phyloP scores from a whole-genome alignment of 2,888 invertebrate genomes.

The Volucella inanis region DNA sequence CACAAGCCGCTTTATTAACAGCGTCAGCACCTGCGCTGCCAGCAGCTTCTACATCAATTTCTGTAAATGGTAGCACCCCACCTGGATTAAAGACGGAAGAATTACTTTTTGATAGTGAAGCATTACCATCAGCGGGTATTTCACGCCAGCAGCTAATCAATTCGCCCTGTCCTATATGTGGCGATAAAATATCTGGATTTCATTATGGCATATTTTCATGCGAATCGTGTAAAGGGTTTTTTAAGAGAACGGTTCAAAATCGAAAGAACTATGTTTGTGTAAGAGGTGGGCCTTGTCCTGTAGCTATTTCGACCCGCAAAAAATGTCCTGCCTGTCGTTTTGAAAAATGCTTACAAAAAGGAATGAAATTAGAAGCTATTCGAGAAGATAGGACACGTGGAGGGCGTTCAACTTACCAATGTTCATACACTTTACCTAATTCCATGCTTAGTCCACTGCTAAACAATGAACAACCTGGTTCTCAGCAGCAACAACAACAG shows the following conservation, averaged over 20 bases:
- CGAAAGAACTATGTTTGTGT: conserved; percentile 97
- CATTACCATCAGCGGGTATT: conserved; percentile 88
- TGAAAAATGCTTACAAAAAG: conserved; percentile 96
- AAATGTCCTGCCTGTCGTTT: conserved; percentile 99
- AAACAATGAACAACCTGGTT: conserved; percentile 83
- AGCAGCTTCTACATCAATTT: conserved; percentile 68
- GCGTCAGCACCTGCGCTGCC: conserved; percentile 70
- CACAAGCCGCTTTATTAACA: conserved; percentile 79
- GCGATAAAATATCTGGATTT: conserved; percentile 97
- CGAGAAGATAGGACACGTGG: conserved; percentile 97
- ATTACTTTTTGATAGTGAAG: conserved; percentile 78
- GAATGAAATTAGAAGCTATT: conserved; percentile 99
- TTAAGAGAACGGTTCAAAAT: conserved; percentile 99
- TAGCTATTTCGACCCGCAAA: conserved; percentile 95
- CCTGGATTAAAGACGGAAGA: conserved; percentile 76
- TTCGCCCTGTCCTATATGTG: conserved; percentile 97
- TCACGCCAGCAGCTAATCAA: conserved; percentile 95
- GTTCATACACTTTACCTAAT: conserved; percentile 93
- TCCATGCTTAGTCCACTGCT: conserved; percentile 85
- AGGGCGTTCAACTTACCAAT: conserved; percentile 97
- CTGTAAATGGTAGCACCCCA: conserved; percentile 74
- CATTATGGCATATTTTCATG: conserved; percentile 99
- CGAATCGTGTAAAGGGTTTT: conserved; percentile 99
- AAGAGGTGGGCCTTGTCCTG: conserved; percentile 94
- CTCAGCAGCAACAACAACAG: conserved; percentile 57